Evolutionary conservation across 2,888 invertebrate genomes (phyloP), one percentile per base, ranked within the genome.

Genomic region (Zaprionus bogoriensis): DNA sequence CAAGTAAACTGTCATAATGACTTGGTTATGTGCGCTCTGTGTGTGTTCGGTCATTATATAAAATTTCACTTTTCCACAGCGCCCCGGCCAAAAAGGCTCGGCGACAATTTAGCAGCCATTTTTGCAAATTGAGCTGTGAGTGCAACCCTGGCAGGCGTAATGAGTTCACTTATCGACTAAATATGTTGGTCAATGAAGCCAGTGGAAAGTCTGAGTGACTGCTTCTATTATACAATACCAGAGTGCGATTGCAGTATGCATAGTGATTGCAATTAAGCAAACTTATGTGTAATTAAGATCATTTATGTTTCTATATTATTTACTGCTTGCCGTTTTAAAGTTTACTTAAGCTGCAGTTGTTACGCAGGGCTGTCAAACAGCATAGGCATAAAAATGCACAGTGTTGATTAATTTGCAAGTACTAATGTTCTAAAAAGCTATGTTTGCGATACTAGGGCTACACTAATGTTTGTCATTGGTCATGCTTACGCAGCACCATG

Each of bases 1-100:
- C 78, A 52, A 61, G 59, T 65, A 74, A 87, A 86, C 87, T 74
- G 77, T 86, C 88, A 80, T 83, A 83, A 83, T 87, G 87, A 55
- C 70, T 67, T 52, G 61, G 86, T 86, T 87, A 87, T 87, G 80
- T 82, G 71, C 67, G 46, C 58, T 47, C n/a, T n/a, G n/a, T n/a
- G n/a, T n/a, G n/a, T n/a, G n/a, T n/a, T n/a, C n/a, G n/a, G 48
- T 61, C 71, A 74, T 78, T 77, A 77, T 79, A 82, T 85, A 79
- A 79, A 83, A 86, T 83, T 83, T 87, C 87, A 87, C 88, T 83
- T 83, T 87, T 68, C 62, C 14, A 17, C 17, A 5, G 6, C 17
- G 46, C 27, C 10, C 30, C 64, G 51, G 47, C 77, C 67, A 53
- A 67, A 74, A 79, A 73, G 72, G 81, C 75, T 53, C 53, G 59